A percentile compares a stretch with the other conserved stretches of the same genome.
Evolutionary conservation across 2,113 vertebrate genomes (phyloP).

Genomic region (Lipophrys pholis): DNA sequence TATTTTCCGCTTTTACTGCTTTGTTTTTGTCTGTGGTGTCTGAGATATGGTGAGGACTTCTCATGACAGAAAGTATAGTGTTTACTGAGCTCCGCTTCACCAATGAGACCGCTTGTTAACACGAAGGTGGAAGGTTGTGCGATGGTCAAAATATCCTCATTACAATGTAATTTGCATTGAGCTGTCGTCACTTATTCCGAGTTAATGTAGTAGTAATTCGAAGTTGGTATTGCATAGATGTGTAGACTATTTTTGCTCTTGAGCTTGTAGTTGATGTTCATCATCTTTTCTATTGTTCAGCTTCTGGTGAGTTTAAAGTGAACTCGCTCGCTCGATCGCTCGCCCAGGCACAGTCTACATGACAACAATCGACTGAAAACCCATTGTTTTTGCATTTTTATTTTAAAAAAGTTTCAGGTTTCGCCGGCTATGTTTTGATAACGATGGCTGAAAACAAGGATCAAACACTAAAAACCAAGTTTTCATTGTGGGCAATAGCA

Average conservation of each 20-base stretch:
- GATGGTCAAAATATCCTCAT: slow-evolving; percentile 46
- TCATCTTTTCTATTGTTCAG: slow-evolving; percentile 7
- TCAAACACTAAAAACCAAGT: too few relatives aligned
- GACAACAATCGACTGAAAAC: too few relatives aligned
- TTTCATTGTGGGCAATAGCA: too few relatives aligned
- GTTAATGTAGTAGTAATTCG: slow-evolving; percentile 32
- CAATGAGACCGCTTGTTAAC: slow-evolving; percentile 52
- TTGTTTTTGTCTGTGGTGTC: not conserved
- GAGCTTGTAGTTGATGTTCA: slow-evolving; percentile 6
- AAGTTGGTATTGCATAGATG: slow-evolving; percentile 57
- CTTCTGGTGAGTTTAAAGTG: not conserved
- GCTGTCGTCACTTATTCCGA: slow-evolving; percentile 41
- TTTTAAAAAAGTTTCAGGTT: too few relatives aligned
- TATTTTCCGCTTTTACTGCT: not conserved
- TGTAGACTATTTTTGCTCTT: slow-evolving; percentile 11
- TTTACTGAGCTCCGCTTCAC: slow-evolving; percentile 15
- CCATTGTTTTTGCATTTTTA: too few relatives aligned
- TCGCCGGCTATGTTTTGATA: too few relatives aligned
- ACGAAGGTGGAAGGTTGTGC: slow-evolving; percentile 34
- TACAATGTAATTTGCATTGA: slow-evolving; percentile 51
- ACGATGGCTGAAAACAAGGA: too few relatives aligned
- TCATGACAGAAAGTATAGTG: slow-evolving; percentile 13
- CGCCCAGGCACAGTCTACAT: too few relatives aligned
- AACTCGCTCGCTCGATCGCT: too few relatives aligned
- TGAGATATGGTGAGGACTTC: slow-evolving; percentile 14